These are phyloP conservation scores for Drosophila limbata DNA, from an alignment of 2,888 invertebrate species.

Conservation along the genomic window DNA sequence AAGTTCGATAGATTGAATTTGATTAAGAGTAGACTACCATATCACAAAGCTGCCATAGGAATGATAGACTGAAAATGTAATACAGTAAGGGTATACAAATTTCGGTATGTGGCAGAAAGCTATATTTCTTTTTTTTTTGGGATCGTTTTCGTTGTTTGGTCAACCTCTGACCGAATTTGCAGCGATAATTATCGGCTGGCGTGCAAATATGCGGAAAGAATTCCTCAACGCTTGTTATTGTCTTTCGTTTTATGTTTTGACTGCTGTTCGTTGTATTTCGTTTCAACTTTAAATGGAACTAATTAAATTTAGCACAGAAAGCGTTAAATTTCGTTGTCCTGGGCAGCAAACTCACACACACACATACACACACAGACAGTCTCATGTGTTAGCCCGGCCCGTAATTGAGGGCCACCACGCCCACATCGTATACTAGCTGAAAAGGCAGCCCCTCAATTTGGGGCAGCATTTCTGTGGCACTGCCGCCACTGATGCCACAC, in stretches of 20 bases:
- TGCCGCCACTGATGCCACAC: conserved; percentile 47
- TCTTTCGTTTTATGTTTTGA: conserved; percentile 32
- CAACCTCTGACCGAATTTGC: conserved; percentile 84
- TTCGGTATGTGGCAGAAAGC: not conserved
- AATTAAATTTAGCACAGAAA: conserved; percentile 71
- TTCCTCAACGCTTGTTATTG: conserved; percentile 42
- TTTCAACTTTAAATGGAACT: conserved; percentile 72
- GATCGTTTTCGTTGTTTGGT: conserved; percentile 27
- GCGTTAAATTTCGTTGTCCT: conserved; percentile 66
- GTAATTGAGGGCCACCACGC: conserved; percentile 42
- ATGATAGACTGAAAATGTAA: not conserved
- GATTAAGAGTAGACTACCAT: too few relatives aligned
- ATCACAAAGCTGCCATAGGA: too few relatives aligned
- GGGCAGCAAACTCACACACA: conserved; percentile 1
- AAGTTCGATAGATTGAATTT: too few relatives aligned
- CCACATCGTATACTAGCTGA: conserved; percentile 34
- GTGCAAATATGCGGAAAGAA: conserved; percentile 83
- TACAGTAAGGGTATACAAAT: not conserved
- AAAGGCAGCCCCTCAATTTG: conserved; percentile 24
- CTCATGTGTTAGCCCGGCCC: conserved; percentile 32
- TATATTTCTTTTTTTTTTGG: not conserved
- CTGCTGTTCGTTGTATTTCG: conserved; percentile 33
- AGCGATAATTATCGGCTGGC: conserved; percentile 84
- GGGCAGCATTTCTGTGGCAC: too few relatives aligned
- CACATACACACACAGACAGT: conserved; percentile 20